phyloP scores from a whole-genome alignment of 2,797 vertebrate species.

The Rhabdomys pumilio region DNA sequence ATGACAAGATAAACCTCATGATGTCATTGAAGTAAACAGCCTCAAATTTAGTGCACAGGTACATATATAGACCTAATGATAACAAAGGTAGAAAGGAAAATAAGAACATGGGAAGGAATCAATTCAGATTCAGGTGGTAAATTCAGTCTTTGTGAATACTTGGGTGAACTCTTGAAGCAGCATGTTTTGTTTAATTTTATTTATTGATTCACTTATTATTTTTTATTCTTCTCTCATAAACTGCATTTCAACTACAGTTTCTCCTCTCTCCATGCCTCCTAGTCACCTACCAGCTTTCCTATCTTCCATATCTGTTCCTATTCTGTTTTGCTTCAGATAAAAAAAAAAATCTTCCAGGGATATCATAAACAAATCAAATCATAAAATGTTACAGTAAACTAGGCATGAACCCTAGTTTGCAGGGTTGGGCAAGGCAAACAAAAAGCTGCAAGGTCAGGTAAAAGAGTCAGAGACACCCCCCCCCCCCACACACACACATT shows the following conservation, averaged over 20 bases:
- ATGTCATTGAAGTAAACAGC: neutral
- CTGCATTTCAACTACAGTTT: neutral
- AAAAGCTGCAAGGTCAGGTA: neutral
- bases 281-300: neutral
- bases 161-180: neutral
- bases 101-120: neutral
- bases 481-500: too few species aligned
- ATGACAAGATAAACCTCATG: neutral
- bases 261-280: neutral
- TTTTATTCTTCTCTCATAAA: neutral
- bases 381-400: neutral
- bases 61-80: neutral
- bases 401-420: neutral
- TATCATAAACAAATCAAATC: neutral
- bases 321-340: neutral
- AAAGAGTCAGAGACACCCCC: neutral
- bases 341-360: neutral
- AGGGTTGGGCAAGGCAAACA: neutral
- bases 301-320: neutral
- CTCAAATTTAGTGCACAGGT: neutral
- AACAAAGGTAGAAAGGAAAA: fast-evolving
- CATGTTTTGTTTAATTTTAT: neutral
- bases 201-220: neutral
- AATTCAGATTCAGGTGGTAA: neutral
- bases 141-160: neutral